phyloP scores from a whole-genome alignment of 2,888 invertebrate genomes.

The Polydrusus cervinus region DNA sequence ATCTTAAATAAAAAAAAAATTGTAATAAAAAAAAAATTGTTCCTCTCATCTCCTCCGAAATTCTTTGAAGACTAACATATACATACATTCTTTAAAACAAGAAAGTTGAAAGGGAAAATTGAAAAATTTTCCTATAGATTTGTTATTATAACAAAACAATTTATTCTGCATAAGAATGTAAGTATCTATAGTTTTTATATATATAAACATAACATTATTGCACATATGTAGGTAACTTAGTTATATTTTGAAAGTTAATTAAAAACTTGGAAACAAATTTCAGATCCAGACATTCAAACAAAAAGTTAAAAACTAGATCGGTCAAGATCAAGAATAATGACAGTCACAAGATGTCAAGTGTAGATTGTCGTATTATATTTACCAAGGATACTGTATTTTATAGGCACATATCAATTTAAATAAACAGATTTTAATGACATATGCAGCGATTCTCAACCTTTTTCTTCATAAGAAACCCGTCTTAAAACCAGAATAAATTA shows the following conservation, averaged over 20 bases:
- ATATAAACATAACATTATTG: slow-evolving; percentile 2
- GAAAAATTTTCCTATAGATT: background rate
- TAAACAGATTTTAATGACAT: no score
- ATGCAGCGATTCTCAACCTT: no score
- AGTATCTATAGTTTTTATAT: background rate
- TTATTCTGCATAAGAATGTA: background rate
- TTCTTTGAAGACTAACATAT: background rate
- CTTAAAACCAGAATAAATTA: no score
- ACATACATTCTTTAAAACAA: slow-evolving; percentile 25
- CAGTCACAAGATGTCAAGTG: no score
- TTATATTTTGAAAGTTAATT: background rate
- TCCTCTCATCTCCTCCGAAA: background rate
- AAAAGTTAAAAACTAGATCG: no score
- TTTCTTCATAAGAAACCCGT: no score
- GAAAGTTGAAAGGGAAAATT: slow-evolving; percentile 1
- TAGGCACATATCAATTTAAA: no score
- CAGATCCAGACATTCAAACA: background rate
- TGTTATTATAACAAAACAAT: slow-evolving; percentile 21
- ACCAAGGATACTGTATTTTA: no score
- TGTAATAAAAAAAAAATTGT: no score
- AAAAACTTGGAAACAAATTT: slow-evolving; percentile 12
- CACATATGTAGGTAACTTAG: background rate
- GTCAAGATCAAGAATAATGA: no score
- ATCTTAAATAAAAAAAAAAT: no score
- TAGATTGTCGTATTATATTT: no score